A percentile compares a stretch with the other conserved stretches of the same genome.
Conservation (phyloP, 2,113 vertebrate genomes). For the Myotis lucifugus region DNA sequence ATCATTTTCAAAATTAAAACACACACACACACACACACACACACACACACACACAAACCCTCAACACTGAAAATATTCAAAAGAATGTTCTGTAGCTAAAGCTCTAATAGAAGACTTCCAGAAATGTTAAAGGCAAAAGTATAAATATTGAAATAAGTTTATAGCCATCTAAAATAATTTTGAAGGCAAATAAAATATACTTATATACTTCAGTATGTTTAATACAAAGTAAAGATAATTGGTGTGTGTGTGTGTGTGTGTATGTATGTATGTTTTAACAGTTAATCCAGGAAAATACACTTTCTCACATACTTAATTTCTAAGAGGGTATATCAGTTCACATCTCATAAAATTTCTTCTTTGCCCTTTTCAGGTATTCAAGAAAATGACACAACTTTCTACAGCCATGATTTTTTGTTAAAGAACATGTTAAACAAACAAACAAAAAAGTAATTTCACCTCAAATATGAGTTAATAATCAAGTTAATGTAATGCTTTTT, state of each 20-base stretch:
- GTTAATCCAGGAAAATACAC: neutral
- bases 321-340: neutral
- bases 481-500: conserved; percentile 33
- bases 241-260: too few species aligned
- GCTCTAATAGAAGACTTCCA: neutral
- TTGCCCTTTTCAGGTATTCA: neutral
- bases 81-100: neutral
- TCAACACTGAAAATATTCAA: neutral
- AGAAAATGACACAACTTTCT: conserved; percentile 32
- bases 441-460: neutral
- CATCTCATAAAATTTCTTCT: conserved; percentile 47
- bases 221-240: neutral
- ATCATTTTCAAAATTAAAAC: conserved; percentile 57
- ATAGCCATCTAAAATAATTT: conserved; percentile 44
- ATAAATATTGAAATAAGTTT: neutral
- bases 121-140: conserved; percentile 2
- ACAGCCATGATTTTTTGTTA: neutral
- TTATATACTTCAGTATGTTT: neutral
- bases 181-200: conserved; percentile 25
- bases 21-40: conserved; percentile 26
- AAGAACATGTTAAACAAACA: neutral
- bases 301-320: conserved; percentile 7
- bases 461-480: conserved; percentile 35
- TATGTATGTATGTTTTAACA: neutral
- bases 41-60: neutral